Evolutionary conservation across 1,140 invertebrate genomes (phyloP), one percentile per base, ranked within the genome.

Genomic region (Ylistrum balloti): DNA sequence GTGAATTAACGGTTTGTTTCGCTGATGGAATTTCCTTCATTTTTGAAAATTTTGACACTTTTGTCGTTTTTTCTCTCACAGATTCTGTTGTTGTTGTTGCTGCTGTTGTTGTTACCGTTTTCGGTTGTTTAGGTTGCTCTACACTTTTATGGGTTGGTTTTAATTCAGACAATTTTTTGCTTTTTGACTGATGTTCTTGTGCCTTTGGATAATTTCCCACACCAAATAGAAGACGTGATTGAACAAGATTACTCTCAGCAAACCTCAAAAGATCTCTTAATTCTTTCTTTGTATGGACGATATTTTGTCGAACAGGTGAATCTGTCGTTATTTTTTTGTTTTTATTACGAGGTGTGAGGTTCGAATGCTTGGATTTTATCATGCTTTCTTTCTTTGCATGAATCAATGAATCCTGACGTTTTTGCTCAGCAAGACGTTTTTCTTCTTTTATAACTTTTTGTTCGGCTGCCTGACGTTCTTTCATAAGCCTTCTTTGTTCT

Each of bases 401-500:
- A 11, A 33, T 88, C 17, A 86, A n/a, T 48, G 34, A 33, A 88
- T 91, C 87, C 56, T 89, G 28, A 5, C 86, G 41, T 33, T 92
- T 90, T 56, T 88, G 33, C 35, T 88, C 89, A 0, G 86, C 89
- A 33, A 90, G 28, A 48, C 88, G 34, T 88, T 91, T 33, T 85
- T 91, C 90, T 91, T 91, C 56, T n/a, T 32, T 38, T 22, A 87
- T 85, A 34, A 90, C 85, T 74, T 88, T 87, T 86, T 88, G 86
- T 89, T 91, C 87, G 89, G 90, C 85, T 13, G 85, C 74, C 33
- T 88, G 38, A 32, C 89, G 90, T 90, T 91, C 32, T 87, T 34
- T 32, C 11, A 45, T 15, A 17, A 35, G 17, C n/a, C 85, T 22
- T 17, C 86, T 85, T 90, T 86, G 33, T 86, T 90, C 28, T 41